Evolutionary conservation across 2,888 invertebrate species (phyloP).

Genomic region (Caenorhabditis macrosperma): DNA sequence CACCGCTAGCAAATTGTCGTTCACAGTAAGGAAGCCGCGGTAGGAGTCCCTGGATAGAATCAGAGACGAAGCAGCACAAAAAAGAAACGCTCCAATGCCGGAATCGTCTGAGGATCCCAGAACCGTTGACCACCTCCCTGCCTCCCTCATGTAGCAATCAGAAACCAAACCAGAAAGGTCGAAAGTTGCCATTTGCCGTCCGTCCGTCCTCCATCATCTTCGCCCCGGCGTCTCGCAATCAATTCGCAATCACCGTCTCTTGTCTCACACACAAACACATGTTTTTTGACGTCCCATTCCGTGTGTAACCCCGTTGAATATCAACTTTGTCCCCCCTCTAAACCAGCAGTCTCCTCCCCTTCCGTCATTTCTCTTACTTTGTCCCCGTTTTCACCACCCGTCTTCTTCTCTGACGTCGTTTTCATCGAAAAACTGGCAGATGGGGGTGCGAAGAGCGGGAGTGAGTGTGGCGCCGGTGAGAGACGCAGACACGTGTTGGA

Average conservation of each 20-base stretch:
- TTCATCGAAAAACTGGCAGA: constrained; percentile 27
- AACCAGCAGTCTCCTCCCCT: constrained; percentile 4
- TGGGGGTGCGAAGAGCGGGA: neutral
- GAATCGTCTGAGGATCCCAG: too few relatives aligned
- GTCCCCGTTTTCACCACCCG: constrained; percentile 27
- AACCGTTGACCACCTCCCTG: too few relatives aligned
- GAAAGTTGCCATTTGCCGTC: neutral
- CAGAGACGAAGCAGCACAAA: too few relatives aligned
- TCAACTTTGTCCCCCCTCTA: constrained; percentile 18
- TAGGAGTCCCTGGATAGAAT: too few relatives aligned
- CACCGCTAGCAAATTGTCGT: too few relatives aligned
- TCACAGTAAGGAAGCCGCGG: too few relatives aligned
- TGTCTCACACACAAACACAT: constrained; percentile 7
- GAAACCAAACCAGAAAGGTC: neutral
- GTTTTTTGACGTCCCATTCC: constrained; percentile 21
- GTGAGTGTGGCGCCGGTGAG: neutral
- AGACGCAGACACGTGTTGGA: constrained; percentile 35
- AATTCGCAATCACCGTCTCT: constrained; percentile 7
- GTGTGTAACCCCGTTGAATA: constrained; percentile 18
- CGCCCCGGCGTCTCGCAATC: neutral
- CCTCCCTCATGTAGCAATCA: too few relatives aligned
- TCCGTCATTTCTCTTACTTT: too few relatives aligned
- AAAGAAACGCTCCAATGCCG: too few relatives aligned
- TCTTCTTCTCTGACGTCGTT: constrained; percentile 33
- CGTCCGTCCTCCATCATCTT: neutral